phyloP scores from a whole-genome alignment of 1,140 invertebrate genomes.

The Pentalonia nigronervosa region DNA sequence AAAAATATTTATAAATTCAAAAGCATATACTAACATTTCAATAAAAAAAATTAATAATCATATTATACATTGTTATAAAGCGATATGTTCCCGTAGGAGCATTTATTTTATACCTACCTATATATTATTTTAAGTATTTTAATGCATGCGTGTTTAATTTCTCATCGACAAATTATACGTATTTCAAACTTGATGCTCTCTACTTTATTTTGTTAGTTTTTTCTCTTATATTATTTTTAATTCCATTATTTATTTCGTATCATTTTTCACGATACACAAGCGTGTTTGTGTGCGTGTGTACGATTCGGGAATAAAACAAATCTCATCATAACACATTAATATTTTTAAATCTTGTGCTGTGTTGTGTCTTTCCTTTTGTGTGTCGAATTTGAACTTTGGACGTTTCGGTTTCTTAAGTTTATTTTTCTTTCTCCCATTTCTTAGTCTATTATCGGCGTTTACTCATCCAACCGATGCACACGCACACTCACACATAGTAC shows the following conservation, averaged over 20 bases:
- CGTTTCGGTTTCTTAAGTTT: neutral
- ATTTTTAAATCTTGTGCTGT: neutral
- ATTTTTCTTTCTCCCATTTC: slow-evolving; percentile 6
- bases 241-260: neutral
- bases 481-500: too few species aligned
- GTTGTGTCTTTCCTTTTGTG: neutral
- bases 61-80: slow-evolving; percentile 36
- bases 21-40: slow-evolving; percentile 53
- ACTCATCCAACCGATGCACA: slow-evolving; percentile 43
- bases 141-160: slow-evolving; percentile 57
- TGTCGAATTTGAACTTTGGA: neutral
- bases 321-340: neutral
- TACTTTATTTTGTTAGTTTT: slow-evolving; percentile 46
- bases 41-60: slow-evolving; percentile 51
- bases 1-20: slow-evolving; percentile 45
- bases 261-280: neutral
- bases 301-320: neutral
- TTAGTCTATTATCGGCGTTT: slow-evolving; percentile 48
- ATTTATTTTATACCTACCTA: slow-evolving; percentile 58
- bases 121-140: slow-evolving; percentile 58
- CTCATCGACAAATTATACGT: slow-evolving; percentile 55
- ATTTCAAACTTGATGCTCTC: slow-evolving; percentile 56
- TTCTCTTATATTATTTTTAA: neutral
- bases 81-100: slow-evolving; percentile 54
- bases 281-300: neutral